Evolutionary conservation across 2,888 invertebrate genomes (phyloP), one percentile per base, ranked within the genome.

Genomic region (Cheilosia pagana): DNA sequence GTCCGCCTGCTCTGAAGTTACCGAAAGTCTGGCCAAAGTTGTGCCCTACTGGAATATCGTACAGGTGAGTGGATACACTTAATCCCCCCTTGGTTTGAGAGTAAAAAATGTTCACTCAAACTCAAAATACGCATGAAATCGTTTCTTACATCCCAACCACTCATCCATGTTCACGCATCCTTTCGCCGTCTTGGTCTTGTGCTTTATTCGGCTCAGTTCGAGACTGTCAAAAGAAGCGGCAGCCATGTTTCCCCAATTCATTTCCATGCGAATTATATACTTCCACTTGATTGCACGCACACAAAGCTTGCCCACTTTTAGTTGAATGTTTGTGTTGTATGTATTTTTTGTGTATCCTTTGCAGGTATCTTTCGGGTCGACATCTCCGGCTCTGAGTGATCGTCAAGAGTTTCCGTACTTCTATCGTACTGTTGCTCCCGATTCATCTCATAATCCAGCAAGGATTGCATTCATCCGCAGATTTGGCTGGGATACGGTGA

Each of bases 11-110:
- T 97, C 97, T 0, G 97, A 97, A 89, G 98, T 98, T 71, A 97
- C 97, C 0, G 97, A 98, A 92, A 96, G 96, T 89, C 93, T 98
- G 85, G 98, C 97, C 39, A 96, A 97, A 92, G 96, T 98, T 74
- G 97, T 97, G 31, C 96, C 97, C 5, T 97, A 97, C 90, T 98
- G 97, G 97, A 98, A 97, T 90, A 96, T 98, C 88, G 95, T 98
- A 10, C 96, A 98, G 94, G 97, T 96, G 91, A 89, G 89, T 87
- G 53, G 23, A 71, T 71, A 31, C 60, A 14, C 14, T 21, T 21
- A 28, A 16, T 43, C 8, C 68, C 53, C 53, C 23, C 10, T 41
- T 59, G 57, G 16, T 39, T 23, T 57, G 45, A 3, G 31, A 19
- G 28, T 63, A 19, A 23, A 28, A 63, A 52, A 19, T 45, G 35